A percentile compares a stretch with the other conserved stretches of the same genome.
phyloP scores from a whole-genome alignment of 2,888 invertebrate species.

The Argynnis bischoffii region DNA sequence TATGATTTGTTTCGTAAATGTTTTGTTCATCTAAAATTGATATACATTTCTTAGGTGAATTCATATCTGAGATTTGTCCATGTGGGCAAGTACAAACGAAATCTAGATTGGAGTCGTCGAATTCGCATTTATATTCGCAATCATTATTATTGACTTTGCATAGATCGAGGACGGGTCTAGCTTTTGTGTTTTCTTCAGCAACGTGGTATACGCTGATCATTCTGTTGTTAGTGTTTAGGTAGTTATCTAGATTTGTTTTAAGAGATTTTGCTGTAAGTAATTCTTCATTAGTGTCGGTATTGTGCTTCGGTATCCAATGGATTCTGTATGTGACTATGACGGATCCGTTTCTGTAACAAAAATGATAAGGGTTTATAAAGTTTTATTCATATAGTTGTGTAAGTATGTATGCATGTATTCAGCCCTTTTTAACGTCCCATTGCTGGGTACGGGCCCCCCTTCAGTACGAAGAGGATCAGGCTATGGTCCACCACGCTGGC shows the following conservation, averaged over 20 bases:
- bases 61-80: conserved; percentile 68
- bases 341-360: conserved; percentile 83
- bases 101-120: conserved; percentile 83
- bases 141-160: conserved; percentile 85
- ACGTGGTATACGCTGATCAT: conserved; percentile 80
- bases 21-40: conserved; percentile 53
- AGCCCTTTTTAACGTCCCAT: too few relatives aligned
- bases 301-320: conserved; percentile 83
- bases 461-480: too few relatives aligned
- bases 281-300: conserved; percentile 68
- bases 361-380: not conserved
- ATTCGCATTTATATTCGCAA: conserved; percentile 86
- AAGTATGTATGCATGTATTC: too few relatives aligned
- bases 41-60: conserved; percentile 72
- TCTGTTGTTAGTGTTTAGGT: conserved; percentile 75
- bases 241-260: conserved; percentile 71
- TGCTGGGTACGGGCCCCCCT: too few relatives aligned
- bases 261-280: conserved; percentile 75
- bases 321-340: conserved; percentile 85
- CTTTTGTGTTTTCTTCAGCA: conserved; percentile 64
- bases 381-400: too few relatives aligned
- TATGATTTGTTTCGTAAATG: conserved; percentile 42
- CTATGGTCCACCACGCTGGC: too few relatives aligned
- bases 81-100: conserved; percentile 86
- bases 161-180: conserved; percentile 81